Conservation (phyloP, 2,113 vertebrate genomes). For the Oncorhynchus clarkii region DNA sequence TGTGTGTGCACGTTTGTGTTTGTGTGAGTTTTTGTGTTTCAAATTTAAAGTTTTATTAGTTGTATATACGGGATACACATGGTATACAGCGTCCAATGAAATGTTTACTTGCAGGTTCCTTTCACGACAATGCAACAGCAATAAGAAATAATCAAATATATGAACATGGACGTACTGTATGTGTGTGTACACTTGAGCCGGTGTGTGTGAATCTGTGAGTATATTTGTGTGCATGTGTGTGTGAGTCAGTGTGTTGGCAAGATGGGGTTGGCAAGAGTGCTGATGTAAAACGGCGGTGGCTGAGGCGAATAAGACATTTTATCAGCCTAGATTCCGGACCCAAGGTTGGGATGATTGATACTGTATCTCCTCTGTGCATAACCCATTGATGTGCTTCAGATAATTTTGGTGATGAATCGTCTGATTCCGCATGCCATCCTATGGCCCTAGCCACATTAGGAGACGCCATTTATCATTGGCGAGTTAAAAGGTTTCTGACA, state of each 20-base stretch:
- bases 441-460: slow-evolving; percentile 11
- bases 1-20: slow-evolving; percentile 18
- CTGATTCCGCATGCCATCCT: slow-evolving; percentile 10
- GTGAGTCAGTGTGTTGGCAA: neutral
- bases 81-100: too few relatives aligned
- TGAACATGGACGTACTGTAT: too few relatives aligned
- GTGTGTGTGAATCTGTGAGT: neutral
- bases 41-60: too few relatives aligned
- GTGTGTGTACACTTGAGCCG: slow-evolving; percentile 5
- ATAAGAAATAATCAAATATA: too few relatives aligned
- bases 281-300: neutral
- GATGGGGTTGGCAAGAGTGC: neutral
- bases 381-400: slow-evolving; percentile 24
- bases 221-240: neutral
- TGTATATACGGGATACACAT: too few relatives aligned
- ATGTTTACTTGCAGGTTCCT: too few relatives aligned
- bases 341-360: slow-evolving; percentile 35
- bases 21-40: neutral
- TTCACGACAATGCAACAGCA: neutral
- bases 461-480: slow-evolving; percentile 19
- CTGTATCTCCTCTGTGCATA: slow-evolving; percentile 7
- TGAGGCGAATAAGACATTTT: slow-evolving; percentile 55
- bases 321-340: slow-evolving; percentile 38
- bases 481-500: neutral
- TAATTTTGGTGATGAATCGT: slow-evolving; percentile 38